Percentiles rank a stretch among this genome's conserved stretches.
Conservation (phyloP, 2,888 invertebrate species). For the Gymnosoma rotundatum region DNA sequence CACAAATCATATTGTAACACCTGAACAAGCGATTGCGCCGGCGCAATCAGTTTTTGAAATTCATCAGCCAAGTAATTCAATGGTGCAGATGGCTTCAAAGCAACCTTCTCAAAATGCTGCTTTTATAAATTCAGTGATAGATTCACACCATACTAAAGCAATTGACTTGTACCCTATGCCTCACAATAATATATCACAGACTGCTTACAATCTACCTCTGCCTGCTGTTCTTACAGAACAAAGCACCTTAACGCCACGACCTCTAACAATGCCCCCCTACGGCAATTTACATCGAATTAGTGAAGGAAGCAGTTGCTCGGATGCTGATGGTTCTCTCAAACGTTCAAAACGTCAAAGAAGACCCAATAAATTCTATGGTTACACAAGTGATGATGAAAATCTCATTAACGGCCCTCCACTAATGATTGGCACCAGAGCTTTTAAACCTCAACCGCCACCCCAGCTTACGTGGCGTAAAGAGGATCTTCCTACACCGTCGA, state of each 20-base stretch:
- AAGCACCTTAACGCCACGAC: conserved; percentile 50
- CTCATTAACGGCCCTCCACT: conserved; percentile 79
- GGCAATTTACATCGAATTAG: conserved; percentile 76
- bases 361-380: conserved; percentile 93
- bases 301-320: conserved; percentile 83
- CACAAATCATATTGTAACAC: conserved; percentile 77
- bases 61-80: conserved; percentile 1
- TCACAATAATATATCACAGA: conserved; percentile 32
- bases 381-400: conserved; percentile 92
- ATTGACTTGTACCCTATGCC: conserved; percentile 37
- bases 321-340: conserved; percentile 85
- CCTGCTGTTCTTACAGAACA: conserved; percentile 47
- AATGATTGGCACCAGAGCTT: conserved; percentile 79
- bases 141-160: conserved; percentile 16
- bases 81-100: not conserved
- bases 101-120: conserved; percentile 4
- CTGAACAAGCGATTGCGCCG: conserved; percentile 78
- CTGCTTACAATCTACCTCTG: conserved; percentile 49
- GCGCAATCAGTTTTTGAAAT: conserved; percentile 28
- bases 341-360: conserved; percentile 91
- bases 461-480: conserved; percentile 89
- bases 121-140: conserved; percentile 38
- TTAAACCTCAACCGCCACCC: conserved; percentile 85
- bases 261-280: conserved; percentile 69
- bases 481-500: conserved; percentile 85